Base-by-base conservation (phyloP, 2,888 invertebrate genomes). In the Chymomyza fuscimana region DNA sequence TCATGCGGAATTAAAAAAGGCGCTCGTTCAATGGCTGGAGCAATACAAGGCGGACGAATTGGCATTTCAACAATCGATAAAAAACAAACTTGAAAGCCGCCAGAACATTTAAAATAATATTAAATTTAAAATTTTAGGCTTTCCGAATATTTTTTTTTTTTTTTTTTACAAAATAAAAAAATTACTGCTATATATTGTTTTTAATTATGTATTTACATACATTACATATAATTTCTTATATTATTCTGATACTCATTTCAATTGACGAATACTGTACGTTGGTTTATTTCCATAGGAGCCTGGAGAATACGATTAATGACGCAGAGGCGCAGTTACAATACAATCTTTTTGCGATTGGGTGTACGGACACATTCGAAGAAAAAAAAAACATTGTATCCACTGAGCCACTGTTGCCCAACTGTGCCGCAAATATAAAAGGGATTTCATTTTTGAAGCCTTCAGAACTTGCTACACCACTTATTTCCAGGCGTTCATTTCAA, bases 11-110 rank as follows among this genome's bases (percentile, higher is more conserved):
- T 65, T 81, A 0, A 15, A 59, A 4, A 0, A 65, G 12, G 78
- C 71, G 7, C 19, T 82, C 7, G 25, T 15, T 36, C 22, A 51
- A 2, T 81, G 82, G 82, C 51, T 77, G 51, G 10, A 25, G 3
- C 40, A n/a, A 0, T 74, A 60, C 32, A 22, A 62, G 15, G 25
- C 61, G 7, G 22, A 69, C 25, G 63, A 70, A 10, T 0, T 63
- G 6, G 9, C 7, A 2, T 76, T 1, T 1, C 32, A 32, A 1
- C 32, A 6, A 6, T 32, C 32, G 32, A 32, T 5, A 2, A 32
- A 32, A 32, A 5, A 7, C 2, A 32, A 32, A 32, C 7, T 36
- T 6, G 36, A 5, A 36, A 36, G 36, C 6, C 6, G 36, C 36
- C 4, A 7, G 36, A 36, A 36, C 36, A 2, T 9, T 36, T 36